A percentile compares a stretch with the other conserved stretches of the same genome.
Evolutionary conservation across 2,797 vertebrate species (phyloP).

Genomic region (Sparidentex hasta): DNA sequence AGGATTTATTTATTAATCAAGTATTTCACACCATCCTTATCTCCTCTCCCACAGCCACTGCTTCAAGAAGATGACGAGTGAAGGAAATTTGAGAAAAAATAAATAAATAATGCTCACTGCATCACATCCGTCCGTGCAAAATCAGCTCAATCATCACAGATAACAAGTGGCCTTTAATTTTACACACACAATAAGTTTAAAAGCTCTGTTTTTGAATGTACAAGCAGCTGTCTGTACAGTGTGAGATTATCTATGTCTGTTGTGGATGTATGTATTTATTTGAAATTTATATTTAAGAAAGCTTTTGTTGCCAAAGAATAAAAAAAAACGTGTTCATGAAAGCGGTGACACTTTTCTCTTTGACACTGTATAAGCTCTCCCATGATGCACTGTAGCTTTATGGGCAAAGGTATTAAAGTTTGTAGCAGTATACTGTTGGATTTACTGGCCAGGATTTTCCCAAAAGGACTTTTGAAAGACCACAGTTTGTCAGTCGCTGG

Average conservation of each 20-base stretch:
- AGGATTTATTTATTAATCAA: conserved; percentile 4
- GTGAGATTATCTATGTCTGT: conserved; percentile 5
- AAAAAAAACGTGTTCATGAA: conserved; percentile 10
- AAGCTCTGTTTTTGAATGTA: conserved; percentile 30
- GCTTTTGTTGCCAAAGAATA: conserved; percentile 29
- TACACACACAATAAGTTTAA: too few relatives aligned
- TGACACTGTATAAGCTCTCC: background rate
- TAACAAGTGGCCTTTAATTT: background rate
- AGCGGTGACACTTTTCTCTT: background rate
- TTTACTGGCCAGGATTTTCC: background rate
- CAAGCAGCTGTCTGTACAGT: background rate
- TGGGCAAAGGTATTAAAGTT: background rate
- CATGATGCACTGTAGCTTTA: background rate
- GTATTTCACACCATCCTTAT: background rate
- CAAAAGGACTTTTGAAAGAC: too few relatives aligned
- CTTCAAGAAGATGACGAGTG: conserved; percentile 79
- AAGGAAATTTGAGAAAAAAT: conserved; percentile 5
- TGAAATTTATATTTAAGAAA: conserved; percentile 54
- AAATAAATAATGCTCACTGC: background rate
- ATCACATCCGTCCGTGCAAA: background rate
- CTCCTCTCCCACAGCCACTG: conserved; percentile 75
- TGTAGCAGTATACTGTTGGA: too few relatives aligned
- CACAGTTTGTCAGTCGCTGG: background rate
- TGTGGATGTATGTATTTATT: conserved; percentile 58
- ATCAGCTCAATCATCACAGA: conserved; percentile 1